Conservation (phyloP, 2,888 invertebrate genomes). For the Cephalotes varians region DNA sequence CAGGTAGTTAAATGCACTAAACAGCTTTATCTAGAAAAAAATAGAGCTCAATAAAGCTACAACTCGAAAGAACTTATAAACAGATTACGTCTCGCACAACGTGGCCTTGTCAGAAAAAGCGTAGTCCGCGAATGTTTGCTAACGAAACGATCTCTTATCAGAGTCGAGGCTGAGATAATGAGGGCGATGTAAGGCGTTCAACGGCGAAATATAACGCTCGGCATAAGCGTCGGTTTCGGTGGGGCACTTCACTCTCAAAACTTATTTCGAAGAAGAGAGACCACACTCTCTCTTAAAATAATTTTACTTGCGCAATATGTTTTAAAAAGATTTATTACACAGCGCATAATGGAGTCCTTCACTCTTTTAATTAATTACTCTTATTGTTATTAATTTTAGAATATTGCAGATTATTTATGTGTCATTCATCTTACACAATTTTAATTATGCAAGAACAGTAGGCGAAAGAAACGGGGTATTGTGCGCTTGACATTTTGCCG, state of each 20-base stretch:
- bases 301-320: too few relatives aligned
- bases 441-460: conserved; percentile 19
- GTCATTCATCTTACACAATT: not conserved
- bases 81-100: not conserved
- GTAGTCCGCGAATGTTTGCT: conserved; percentile 25
- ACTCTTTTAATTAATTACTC: not conserved
- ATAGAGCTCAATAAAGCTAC: not conserved
- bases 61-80: not conserved
- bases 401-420: not conserved
- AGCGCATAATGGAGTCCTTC: not conserved
- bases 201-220: conserved; percentile 14
- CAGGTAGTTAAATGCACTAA: not conserved
- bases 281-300: not conserved
- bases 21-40: not conserved
- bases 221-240: not conserved
- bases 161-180: conserved; percentile 19
- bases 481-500: conserved; percentile 36
- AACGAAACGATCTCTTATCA: conserved; percentile 34
- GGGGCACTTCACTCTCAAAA: not conserved
- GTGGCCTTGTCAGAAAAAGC: conserved; percentile 35
- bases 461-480: not conserved
- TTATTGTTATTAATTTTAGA: not conserved
- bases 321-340: not conserved
- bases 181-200: not conserved
- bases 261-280: not conserved